Evolutionary conservation across 2,113 vertebrate genomes (phyloP).

Genomic region (Ceratotherium simum): DNA sequence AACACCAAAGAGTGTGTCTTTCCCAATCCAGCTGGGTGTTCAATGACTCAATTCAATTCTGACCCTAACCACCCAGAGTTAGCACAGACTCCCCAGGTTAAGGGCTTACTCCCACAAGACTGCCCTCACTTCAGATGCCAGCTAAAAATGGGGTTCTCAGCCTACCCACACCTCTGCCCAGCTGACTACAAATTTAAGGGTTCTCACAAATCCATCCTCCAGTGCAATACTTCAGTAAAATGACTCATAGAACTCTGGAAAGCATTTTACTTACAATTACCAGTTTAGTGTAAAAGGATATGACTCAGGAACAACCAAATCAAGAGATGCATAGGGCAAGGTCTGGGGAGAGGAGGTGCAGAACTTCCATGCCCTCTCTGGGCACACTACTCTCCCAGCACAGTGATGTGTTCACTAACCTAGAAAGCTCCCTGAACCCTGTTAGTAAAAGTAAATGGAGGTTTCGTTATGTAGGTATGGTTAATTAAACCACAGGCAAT

Average conservation of each 20-base stretch:
- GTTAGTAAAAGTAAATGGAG: neutral
- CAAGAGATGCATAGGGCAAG: neutral
- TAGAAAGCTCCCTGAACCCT: neutral
- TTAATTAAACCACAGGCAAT: neutral
- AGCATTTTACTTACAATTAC: neutral
- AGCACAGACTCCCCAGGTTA: neutral
- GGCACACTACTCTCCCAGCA: neutral
- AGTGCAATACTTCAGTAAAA: neutral
- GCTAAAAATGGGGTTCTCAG: neutral
- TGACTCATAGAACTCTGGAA: neutral
- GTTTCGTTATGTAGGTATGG: neutral
- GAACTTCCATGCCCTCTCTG: neutral
- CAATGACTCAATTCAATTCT: neutral
- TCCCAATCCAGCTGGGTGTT: neutral
- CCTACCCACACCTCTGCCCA: neutral
- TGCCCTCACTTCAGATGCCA: neutral
- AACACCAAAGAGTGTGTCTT: neutral
- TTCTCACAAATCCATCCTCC: neutral
- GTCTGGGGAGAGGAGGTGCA: fast-evolving
- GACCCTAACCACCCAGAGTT: neutral
- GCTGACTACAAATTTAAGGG: neutral
- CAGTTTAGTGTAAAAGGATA: neutral
- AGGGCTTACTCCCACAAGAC: neutral
- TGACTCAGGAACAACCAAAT: neutral
- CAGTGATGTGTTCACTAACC: neutral